Evolutionary conservation across 2,113 vertebrate genomes (phyloP), one percentile per base, ranked within the genome.

Genomic region (Dasyornis broadbenti): DNA sequence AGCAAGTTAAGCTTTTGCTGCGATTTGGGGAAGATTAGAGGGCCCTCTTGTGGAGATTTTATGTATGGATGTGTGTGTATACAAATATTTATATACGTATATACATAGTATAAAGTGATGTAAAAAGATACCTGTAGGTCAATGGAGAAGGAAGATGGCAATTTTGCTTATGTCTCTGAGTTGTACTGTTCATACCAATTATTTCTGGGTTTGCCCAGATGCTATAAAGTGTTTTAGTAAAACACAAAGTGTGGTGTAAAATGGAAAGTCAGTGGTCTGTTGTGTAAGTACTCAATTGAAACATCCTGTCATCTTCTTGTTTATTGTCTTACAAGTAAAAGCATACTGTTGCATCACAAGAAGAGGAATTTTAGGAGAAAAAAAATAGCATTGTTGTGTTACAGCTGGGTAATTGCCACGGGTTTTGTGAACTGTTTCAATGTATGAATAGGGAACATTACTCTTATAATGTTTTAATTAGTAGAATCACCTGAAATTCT

Each of bases 21-120:
- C 37, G 72, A 33, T 63, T 96, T 97, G 70, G 54, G 68, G 96
- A 94, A 89, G 96, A 78, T 95, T 90, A 61, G 92, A 97, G 96
- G 64, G 96, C 97, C 97, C 97, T 33, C 97, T 97, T 93, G 97
- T 98, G 98, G 97, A 82, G 7, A 6, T 52, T 72, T 47, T 47
- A 3, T 42, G 1, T 35, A 5, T 50, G 10, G 20, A 5, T 16
- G 7, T 18, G 9, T 31, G 3, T 9, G 0, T 14, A 3, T 7
- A 26, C 1, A 7, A 11, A 1, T 16, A 11, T 4, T 11, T 37
- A 24, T 4, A 2, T 1, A 6, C 2, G 47, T 26, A 22, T 13
- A 19, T 6, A 9, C 27, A 42, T 21, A 59, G 24, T 22, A 37
- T 61, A 17, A 76, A 53, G 31, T 19, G 17, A 70, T 3, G 17